Conservation (phyloP, 2,888 invertebrate genomes). For the Cheilosia soror region DNA sequence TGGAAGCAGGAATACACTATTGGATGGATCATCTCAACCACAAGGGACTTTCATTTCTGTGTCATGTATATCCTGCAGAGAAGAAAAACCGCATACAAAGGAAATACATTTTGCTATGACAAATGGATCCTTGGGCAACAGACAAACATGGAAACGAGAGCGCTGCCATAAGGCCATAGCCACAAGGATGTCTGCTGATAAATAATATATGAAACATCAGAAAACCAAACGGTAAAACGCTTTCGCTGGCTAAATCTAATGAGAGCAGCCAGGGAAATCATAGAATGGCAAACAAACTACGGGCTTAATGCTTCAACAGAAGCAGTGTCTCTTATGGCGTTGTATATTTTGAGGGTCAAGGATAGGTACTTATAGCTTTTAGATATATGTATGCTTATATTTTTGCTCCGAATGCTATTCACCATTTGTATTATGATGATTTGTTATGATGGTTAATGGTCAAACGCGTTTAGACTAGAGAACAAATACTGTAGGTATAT, state of each 20-base stretch:
- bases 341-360: constrained; percentile 27
- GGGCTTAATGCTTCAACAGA: not conserved
- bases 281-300: constrained; percentile 1
- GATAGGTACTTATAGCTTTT: not conserved
- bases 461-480: not conserved
- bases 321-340: not conserved
- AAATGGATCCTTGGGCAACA: constrained; percentile 37
- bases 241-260: not conserved
- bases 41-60: constrained; percentile 4
- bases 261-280: constrained; percentile 26
- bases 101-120: constrained; percentile 23
- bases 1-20: not conserved
- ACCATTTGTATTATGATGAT: not conserved
- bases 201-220: constrained; percentile 27
- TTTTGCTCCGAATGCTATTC: not conserved
- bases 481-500: no score
- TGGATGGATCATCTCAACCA: constrained; percentile 1
- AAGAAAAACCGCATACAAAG: constrained; percentile 2
- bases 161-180: not conserved
- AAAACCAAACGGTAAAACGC: not conserved
- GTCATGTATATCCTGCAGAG: constrained; percentile 7
- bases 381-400: constrained; percentile 15
- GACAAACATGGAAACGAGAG: not conserved
- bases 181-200: constrained; percentile 12
- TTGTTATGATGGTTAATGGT: not conserved